Evolutionary conservation across 2,113 vertebrate genomes (phyloP), one percentile per base, ranked within the genome.

Genomic region (Muntiacus reevesi): DNA sequence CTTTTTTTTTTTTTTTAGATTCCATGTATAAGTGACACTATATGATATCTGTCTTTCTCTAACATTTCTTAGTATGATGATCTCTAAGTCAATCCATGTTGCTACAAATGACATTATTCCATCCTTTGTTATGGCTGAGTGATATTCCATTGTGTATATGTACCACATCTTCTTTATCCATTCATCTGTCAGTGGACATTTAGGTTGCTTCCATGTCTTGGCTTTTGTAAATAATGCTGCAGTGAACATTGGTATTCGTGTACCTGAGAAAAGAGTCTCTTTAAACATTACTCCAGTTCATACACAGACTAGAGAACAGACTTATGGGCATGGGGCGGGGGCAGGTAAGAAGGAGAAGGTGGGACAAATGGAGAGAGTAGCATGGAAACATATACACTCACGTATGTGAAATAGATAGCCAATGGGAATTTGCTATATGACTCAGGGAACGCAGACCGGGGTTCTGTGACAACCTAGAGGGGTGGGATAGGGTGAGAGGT

Each of bases 371-470:
- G 64, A 36, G 9, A 71, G 17, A 36, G n/a, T 36, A 21, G n/a
- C n/a, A 36, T 36, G 64, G 64, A 71, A 71, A 71, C 64, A 71
- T 71, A 21, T 71, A 11, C 17, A 36, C 64, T 36, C 21, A 71
- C 21, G 64, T 71, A 71, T 67, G 33, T 67, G 64, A 19, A n/a
- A n/a, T 5, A 67, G 33, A 67, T 10, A 36, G 64, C 64, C 8
- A 2, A 64, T 64, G 62, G 33, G 62, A n/a, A 67, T 71, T 36
- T 71, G 64, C 64, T 21, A 1, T 21, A 21, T 36, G 64, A 11
- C 64, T 71, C n/a, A 36, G 64, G 17, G n/a, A 71, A 21, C 0
- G 1, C n/a, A 36, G 36, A 71, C n/a, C 0, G 0, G 8, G 17
- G 64, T 36, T 71, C 64, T 71, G 17, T 71, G n/a, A 71, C 64